Evolutionary conservation across 2,888 invertebrate genomes (phyloP), one percentile per base, ranked within the genome.

Genomic region (Mycogona germanica): DNA sequence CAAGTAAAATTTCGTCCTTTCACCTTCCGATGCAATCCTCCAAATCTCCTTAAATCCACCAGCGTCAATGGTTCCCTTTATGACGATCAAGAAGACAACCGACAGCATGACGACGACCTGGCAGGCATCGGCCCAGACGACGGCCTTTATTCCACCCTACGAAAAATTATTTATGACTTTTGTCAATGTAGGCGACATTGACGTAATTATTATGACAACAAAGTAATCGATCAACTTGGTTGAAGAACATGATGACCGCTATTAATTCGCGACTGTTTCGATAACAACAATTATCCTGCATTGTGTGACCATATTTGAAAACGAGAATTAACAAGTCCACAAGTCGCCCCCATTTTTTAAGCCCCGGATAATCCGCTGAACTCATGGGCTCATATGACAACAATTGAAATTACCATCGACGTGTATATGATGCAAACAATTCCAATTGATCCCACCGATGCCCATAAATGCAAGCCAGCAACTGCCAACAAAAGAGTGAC

Each of bases 61-160:
- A 2, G 41, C 5, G 29, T 51, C 51, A 3, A 12, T 28, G 2
- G 41, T 41, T 1, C 51, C 51, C 23, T 51, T 51, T 21, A 51
- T 4, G 17, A 29, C 17, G 5, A 51, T 41, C 9, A 41, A 6
- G 5, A 41, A 17, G 6, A 51, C 6, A 19, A 51, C 41, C 3
- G 6, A 1, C 23, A 50, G 28, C 51, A 51, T 51, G 17, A 51
- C 41, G 1, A 41, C 19, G 19, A 21, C 3, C 17, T 51, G 51
- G 23, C 21, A 19, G 3, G 19, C 51, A n/a, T 51, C 51, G 7
- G 51, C 28, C 51, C 51, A 51, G 12, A 51, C 51, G 2, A 51
- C 51, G 5, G 51, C 51, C n/a, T 51, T 51, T 14, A 51, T 51
- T 21, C 51, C 51, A 14, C 51, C 51, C 51, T 51, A 25, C n/a